Evolutionary conservation across 2,797 vertebrate genomes (phyloP).

Genomic region (Myioborus melanocephalus): DNA sequence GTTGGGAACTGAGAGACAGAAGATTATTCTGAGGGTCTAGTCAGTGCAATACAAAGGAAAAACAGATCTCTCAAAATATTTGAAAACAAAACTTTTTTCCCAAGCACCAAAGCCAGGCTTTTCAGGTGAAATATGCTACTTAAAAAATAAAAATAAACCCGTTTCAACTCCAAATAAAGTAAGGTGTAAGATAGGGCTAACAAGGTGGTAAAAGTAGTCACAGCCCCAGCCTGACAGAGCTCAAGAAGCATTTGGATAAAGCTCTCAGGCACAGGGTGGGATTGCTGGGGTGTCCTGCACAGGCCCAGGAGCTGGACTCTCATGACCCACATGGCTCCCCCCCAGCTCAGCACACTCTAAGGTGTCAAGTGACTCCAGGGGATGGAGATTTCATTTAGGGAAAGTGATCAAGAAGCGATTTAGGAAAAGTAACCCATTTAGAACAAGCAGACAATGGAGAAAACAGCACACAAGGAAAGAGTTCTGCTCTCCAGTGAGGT

Average conservation of each 20-base stretch:
- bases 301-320: too few relatives aligned
- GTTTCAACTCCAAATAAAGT: neutral
- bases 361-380: neutral
- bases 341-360: neutral
- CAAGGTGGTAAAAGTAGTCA: neutral
- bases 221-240: neutral
- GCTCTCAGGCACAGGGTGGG: neutral
- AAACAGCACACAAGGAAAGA: neutral
- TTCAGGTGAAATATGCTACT: neutral
- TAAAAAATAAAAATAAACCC: neutral
- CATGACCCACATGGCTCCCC: too few relatives aligned
- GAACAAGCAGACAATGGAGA: neutral
- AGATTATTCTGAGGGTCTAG: neutral
- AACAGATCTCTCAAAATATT: neutral
- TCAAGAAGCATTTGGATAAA: neutral
- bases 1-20: neutral
- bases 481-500: neutral
- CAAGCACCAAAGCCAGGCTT: neutral
- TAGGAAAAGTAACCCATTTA: neutral
- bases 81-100: neutral
- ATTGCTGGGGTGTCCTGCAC: neutral
- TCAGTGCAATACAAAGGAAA: neutral
- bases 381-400: neutral
- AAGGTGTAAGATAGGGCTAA: neutral
- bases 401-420: neutral